phyloP scores from a whole-genome alignment of 2,797 vertebrate genomes.

The Artibeus lituratus region DNA sequence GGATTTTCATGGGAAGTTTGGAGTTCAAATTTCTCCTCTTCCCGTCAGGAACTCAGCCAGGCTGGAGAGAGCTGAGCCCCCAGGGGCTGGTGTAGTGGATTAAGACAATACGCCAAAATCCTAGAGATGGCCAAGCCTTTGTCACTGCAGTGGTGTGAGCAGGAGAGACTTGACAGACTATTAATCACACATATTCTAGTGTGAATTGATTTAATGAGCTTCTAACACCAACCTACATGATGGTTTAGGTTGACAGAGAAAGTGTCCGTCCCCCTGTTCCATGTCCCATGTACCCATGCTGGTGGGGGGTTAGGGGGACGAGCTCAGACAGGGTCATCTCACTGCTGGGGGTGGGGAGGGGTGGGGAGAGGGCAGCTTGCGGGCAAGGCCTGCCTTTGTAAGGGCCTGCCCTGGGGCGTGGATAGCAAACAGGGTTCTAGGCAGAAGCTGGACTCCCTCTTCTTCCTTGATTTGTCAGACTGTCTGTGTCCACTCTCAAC shows the following conservation, averaged over 20 bases:
- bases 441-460: not conserved
- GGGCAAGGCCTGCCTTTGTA: fast-evolving
- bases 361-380: too few species aligned
- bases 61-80: not conserved
- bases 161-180: not conserved
- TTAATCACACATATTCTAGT: not conserved
- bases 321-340: not conserved
- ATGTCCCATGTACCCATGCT: not conserved
- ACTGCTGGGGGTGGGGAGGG: fast-evolving
- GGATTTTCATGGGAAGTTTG: not conserved
- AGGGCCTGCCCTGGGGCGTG: fast-evolving
- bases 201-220: not conserved
- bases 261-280: too few species aligned
- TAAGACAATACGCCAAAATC: not conserved
- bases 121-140: not conserved
- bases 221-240: not conserved
- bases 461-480: not conserved
- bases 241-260: not conserved
- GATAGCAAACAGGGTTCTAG: not conserved
- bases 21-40: not conserved
- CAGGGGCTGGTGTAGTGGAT: not conserved
- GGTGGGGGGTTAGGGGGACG: not conserved
- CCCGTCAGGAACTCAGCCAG: not conserved
- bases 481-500: not conserved
- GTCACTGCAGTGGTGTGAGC: not conserved